Percentiles rank a stretch among this genome's conserved stretches.
These are phyloP conservation scores for Ranitomeya variabilis DNA, from an alignment of 2,113 vertebrate species.

Conservation along the genomic window DNA sequence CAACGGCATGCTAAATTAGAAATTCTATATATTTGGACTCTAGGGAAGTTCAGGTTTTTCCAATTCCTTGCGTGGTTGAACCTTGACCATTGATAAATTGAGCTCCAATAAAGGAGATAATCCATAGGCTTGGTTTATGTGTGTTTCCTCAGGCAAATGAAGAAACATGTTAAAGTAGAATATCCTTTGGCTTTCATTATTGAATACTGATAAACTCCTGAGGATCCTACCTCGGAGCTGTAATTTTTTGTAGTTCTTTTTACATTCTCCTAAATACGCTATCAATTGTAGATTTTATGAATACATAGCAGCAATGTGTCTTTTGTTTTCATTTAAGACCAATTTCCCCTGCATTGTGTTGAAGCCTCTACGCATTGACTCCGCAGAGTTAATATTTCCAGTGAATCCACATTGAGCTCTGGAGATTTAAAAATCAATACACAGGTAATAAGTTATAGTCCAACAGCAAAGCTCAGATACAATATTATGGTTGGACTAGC, in stretches of 20 bases:
- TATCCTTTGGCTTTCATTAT: neutral
- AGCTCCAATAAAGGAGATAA: neutral
- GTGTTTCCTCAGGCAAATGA: neutral
- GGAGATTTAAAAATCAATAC: conserved; percentile 57
- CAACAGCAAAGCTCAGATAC: conserved; percentile 43
- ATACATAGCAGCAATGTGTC: neutral
- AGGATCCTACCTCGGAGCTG: neutral
- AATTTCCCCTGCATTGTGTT: conserved; percentile 5
- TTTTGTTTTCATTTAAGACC: conserved; percentile 40
- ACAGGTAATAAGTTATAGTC: conserved; percentile 53
- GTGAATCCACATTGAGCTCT: conserved; percentile 44
- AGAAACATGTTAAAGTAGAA: neutral
- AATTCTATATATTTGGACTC: neutral
- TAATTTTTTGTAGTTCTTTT: neutral
- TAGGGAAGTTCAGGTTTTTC: neutral
- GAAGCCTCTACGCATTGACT: neutral
- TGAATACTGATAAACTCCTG: neutral
- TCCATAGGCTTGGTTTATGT: neutral
- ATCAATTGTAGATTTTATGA: neutral
- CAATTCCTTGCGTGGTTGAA: neutral
- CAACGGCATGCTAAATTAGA: neutral
- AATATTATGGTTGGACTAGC: conserved; percentile 50
- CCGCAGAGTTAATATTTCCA: conserved; percentile 44
- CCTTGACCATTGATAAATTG: neutral
- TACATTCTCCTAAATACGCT: neutral